Evolutionary conservation across 2,113 vertebrate genomes (phyloP), one percentile per base, ranked within the genome.

Genomic region (Galbula dea): DNA sequence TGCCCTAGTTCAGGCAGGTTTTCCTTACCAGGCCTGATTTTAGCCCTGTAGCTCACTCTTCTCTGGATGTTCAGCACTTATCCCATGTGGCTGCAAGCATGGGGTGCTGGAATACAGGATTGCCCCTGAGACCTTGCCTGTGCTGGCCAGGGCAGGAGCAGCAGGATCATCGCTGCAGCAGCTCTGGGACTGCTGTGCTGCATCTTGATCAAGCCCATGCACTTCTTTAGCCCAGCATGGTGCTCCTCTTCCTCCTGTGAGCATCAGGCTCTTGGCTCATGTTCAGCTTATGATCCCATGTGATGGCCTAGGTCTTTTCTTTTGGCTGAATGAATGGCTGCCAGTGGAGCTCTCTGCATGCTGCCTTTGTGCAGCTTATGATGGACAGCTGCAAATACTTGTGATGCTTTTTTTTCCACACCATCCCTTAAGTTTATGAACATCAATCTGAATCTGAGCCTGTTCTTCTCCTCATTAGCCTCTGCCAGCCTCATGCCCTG

Each of bases 71-170:
- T 7, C 0, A 2, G 75, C 46, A 9, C 32, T 80, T 71, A 54
- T 8, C 30, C 32, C 15, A 1, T 15, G 13, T 6, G 1, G 18
- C 34, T 67, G 37, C 61, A 75, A 34, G 8, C 0, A 0, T 3
- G 6, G 1, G 0, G 15, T 71, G 57, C 20, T 45, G 29, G 30
- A 45, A 17, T 59, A 9, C 8, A 39, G 78, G 20, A 41, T 30
- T 85, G 24, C 15, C 10, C 23, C 19, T 1, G 3, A 20, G 1
- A 1, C 36, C 20, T 75, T 6, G 1, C 58, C 1, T 1, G 24
- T 22, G 20, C 75, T 68, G 75, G 62, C 14, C 27, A 18, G 17
- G n/a, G 48, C 58, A 27, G 52, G 43, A 84, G 26, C n/a, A 63
- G 36, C 1, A 2, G 4, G n/a, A 26, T 20, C 0, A 0, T 45